Conservation (phyloP, 2,113 vertebrate species). For the Hemiscyllium ocellatum region DNA sequence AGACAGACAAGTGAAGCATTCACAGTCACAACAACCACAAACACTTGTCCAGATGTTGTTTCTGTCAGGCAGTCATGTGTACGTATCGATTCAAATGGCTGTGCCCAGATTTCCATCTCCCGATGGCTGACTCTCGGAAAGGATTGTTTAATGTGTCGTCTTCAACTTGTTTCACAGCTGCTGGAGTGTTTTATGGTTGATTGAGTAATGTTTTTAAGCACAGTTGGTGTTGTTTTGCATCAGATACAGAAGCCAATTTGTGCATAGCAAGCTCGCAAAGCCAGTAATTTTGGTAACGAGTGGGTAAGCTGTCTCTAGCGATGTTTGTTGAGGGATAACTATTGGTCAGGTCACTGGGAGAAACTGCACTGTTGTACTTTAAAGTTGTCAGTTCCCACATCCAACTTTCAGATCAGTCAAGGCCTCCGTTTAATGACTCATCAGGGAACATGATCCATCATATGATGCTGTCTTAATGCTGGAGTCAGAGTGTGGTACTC, state of each 20-base stretch:
- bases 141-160: background rate
- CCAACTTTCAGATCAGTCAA: background rate
- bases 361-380: background rate
- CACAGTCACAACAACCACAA: background rate
- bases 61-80: background rate
- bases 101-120: background rate
- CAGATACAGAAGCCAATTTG: background rate
- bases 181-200: background rate
- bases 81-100: background rate
- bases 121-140: background rate
- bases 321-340: background rate
- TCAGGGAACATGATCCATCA: background rate
- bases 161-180: background rate
- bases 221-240: background rate
- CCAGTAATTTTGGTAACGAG: background rate
- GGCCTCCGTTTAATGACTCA: background rate
- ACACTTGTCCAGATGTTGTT: conserved; percentile 1
- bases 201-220: background rate
- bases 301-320: background rate
- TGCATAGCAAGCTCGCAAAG: background rate
- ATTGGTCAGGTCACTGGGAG: background rate
- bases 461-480: background rate
- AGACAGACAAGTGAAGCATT: background rate
- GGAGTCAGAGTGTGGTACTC: background rate
- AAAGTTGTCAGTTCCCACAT: background rate